Percentiles rank a stretch among this genome's conserved stretches.
Evolutionary conservation across 1,140 invertebrate genomes (phyloP).

Genomic region (Drosophila melanica): DNA sequence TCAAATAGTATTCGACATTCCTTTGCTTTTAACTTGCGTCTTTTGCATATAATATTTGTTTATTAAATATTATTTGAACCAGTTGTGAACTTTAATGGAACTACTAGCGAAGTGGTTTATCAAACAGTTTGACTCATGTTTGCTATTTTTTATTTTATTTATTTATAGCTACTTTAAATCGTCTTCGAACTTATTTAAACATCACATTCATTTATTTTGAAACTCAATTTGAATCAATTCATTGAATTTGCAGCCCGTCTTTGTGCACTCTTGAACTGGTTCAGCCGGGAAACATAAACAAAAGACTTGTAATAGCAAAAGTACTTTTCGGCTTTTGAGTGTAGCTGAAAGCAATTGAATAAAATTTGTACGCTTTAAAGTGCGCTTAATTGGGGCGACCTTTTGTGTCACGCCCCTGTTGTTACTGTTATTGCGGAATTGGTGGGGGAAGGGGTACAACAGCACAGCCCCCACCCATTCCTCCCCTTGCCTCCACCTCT

Average conservation of each 20-base stretch:
- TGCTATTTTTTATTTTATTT: too few species aligned
- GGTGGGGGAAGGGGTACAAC: not conserved
- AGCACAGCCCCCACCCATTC: not conserved
- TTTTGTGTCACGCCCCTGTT: conserved; percentile 67
- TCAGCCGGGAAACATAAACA: not conserved
- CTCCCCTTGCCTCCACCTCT: not conserved
- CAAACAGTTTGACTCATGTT: too few species aligned
- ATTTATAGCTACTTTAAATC: too few species aligned
- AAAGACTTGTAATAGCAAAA: not conserved
- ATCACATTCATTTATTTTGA: too few species aligned
- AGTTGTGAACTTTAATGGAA: too few species aligned
- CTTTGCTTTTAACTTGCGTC: not conserved
- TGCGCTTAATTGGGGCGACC: conserved; percentile 74
- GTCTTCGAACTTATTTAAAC: too few species aligned
- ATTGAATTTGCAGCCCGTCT: not conserved
- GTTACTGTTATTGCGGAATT: conserved; percentile 15
- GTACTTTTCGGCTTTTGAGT: conserved; percentile 15
- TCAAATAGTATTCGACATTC: not conserved
- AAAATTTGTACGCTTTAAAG: conserved; percentile 56
- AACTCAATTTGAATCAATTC: not conserved
- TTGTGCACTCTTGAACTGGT: not conserved
- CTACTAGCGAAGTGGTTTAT: too few species aligned
- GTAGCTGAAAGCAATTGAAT: conserved; percentile 48
- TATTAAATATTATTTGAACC: not conserved
- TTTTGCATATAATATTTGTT: too few species aligned